Base-by-base conservation (phyloP, 2,888 invertebrate species). In the Luperina nickerlii region DNA sequence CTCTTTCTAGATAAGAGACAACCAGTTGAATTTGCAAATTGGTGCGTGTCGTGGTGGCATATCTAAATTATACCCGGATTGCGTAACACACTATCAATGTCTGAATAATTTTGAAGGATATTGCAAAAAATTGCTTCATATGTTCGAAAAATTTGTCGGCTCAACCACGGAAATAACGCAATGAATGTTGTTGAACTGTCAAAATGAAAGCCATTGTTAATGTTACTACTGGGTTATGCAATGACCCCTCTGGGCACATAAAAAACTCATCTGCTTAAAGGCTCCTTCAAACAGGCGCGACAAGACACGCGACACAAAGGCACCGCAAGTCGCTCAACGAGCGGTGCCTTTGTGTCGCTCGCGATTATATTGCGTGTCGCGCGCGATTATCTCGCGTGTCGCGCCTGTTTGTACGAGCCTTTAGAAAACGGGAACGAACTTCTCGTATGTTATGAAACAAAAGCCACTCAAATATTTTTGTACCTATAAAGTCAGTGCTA, bases 381-480 rank as follows among this genome's bases (percentile, higher is more conserved):
- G 32, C 32, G 32, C 32, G 32, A 32, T 32, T 32, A 32, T 32
- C 0, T 32, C 32, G 32, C 32, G 32, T 32, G 32, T 32, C 32
- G 32, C 32, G 32, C 32, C 32, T 32, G 32, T 32, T 32, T 32
- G 32, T 32, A 32, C 1, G 32, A 32, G 32, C 32, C 13, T 69
- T 51, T 32, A 24, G 45, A 69, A 27, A 48, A 27, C 27, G 24
- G 1, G 24, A 69, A 13, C 24, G 24, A 68, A n/a, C 15, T 62
- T 48, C 9, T 67, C 20, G 45, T 38, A 42, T 8, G 13, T 45
- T 54, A 51, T 54, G 68, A 65, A 82, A 78, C 83, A 68, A 65
- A 75, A 72, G 48, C 45, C 13, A 38, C 2, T 20, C 63, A 69
- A 78, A 78, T 74, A 78, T 72, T 72, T 72, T 75, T 65, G 51